Base-by-base conservation (phyloP, 2,888 invertebrate species). In the Trachelus iudaicus region DNA sequence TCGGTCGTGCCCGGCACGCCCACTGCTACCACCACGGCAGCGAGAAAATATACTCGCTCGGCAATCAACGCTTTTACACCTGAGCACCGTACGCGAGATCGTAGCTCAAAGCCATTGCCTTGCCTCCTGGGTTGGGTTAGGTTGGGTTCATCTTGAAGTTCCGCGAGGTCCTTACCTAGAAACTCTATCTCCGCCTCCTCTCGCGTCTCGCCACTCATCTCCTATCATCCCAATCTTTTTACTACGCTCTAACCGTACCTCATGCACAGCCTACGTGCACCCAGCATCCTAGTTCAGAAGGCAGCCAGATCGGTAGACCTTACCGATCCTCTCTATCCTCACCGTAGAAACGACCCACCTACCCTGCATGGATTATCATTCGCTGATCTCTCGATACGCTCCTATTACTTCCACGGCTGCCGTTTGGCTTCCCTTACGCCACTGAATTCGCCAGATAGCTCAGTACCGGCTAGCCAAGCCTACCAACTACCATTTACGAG, bases 1-100 rank as follows among this genome's bases (percentile, higher is more conserved):
- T 87, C 88, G 87, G 88, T 89, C 88, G 88, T 89, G 89, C 86
- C 85, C 82, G 90, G 88, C 89, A 89, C 90, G 90, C 90, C 90
- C 89, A 90, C 89, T 85, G 89, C 89, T 90, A 88, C 90, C 87
- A 87, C 85, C 87, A 85, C 85, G 83, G 82, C 82, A 81, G 83
- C 81, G 83, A 85, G 87, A 88, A 88, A 90, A 88, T 88, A 88
- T 88, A 86, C 87, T 88, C 85, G 86, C 84, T 83, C 87, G 84
- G 90, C 89, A 90, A 90, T 90, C 90, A 90, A 90, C 90, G 87
- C 88, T 90, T 90, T 90, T 89, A 90, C 90, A 90, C 90, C 90
- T 88, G 89, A 89, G 87, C 87, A 86, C 85, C 85, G 84, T 85
- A 75, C 75, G 37, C 35, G 34, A 34, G 31, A 71, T 71, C 56